phyloP scores from a whole-genome alignment of 2,888 invertebrate species.

The Drosophila anceps region DNA sequence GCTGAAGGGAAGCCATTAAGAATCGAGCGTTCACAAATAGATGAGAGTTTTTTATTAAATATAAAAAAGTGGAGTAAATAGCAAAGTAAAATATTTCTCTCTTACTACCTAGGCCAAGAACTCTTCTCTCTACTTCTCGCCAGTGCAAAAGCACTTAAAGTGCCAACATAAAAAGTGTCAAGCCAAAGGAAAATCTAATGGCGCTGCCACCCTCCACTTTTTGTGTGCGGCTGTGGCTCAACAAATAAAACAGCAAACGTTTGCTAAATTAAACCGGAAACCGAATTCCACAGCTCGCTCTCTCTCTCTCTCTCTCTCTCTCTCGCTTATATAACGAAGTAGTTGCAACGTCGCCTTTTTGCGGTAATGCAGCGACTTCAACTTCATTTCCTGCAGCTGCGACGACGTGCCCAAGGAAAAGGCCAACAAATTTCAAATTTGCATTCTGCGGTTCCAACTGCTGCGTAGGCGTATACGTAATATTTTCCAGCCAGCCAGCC shows the following conservation, averaged over 20 bases:
- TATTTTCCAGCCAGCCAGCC: conserved; percentile 39
- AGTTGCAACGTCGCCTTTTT: conserved; percentile 63
- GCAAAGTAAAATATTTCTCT: not conserved
- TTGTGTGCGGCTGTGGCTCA: conserved; percentile 24
- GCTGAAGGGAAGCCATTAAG: not conserved
- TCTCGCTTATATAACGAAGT: conserved; percentile 21
- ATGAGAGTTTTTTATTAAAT: not conserved
- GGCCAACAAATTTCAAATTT: conserved; percentile 58
- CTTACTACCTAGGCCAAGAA: not conserved
- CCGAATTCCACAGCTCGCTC: conserved; percentile 52
- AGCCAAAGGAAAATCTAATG: conserved; percentile 36
- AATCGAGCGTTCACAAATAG: not conserved
- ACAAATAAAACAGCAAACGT: conserved; percentile 67
- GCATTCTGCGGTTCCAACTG: conserved; percentile 58
- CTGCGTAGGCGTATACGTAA: conserved; percentile 70
- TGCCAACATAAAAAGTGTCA: conserved; percentile 16
- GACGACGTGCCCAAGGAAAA: conserved; percentile 23
- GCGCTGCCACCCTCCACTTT: conserved; percentile 7
- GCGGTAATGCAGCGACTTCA: conserved; percentile 65
- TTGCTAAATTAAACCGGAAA: conserved; percentile 75
- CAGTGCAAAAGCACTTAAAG: conserved; percentile 8
- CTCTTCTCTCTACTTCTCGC: not conserved
- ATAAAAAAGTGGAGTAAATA: not conserved
- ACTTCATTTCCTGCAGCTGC: conserved; percentile 61
- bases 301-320: not conserved